Evolutionary conservation across 1,140 invertebrate genomes (phyloP).

Genomic region (Sitobion miscanthi): DNA sequence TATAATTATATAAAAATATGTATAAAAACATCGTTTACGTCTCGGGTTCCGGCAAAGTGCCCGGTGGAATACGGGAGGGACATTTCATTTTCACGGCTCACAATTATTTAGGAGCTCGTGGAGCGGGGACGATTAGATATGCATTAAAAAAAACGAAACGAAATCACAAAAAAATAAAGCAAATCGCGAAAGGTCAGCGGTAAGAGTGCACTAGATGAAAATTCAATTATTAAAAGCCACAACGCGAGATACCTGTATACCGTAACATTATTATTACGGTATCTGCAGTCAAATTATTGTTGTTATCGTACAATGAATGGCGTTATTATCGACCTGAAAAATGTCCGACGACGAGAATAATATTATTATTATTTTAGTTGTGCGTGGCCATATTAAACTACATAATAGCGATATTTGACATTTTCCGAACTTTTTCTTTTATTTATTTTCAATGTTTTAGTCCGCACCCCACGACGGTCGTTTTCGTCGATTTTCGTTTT

Average conservation of each 20-base stretch:
- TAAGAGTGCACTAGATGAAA: not conserved
- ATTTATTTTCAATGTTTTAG: too few relatives aligned
- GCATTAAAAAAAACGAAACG: slow-evolving; percentile 26
- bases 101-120: not conserved
- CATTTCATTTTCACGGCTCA: not conserved
- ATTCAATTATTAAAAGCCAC: slow-evolving; percentile 10
- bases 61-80: not conserved
- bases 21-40: not conserved
- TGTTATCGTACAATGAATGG: too few relatives aligned
- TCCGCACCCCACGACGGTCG: too few relatives aligned
- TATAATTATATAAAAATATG: not conserved
- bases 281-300: not conserved
- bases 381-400: too few relatives aligned
- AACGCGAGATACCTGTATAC: not conserved
- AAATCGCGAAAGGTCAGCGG: not conserved
- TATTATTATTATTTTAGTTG: too few relatives aligned
- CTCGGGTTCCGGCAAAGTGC: not conserved
- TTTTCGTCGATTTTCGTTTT: too few relatives aligned
- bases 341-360: too few relatives aligned
- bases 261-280: not conserved
- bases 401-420: too few relatives aligned
- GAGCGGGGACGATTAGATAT: slow-evolving; percentile 4
- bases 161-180: not conserved
- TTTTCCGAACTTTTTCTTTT: too few relatives aligned
- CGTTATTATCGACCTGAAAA: too few relatives aligned